Evolutionary conservation across 2,797 vertebrate species (phyloP).

Genomic region (Eulemur coronatus): DNA sequence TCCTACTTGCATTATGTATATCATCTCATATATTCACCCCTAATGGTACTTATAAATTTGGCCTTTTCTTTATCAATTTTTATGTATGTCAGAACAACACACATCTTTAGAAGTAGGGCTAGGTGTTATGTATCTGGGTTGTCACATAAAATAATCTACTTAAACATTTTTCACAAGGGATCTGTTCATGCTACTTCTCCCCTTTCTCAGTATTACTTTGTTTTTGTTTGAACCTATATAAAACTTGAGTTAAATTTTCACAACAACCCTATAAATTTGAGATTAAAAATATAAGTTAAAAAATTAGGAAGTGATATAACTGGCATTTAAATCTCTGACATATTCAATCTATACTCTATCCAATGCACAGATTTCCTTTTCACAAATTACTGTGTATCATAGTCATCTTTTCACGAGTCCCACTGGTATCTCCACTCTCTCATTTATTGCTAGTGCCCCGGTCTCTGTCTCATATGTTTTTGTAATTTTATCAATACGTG

Average conservation of each 20-base stretch:
- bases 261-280: not conserved
- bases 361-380: not conserved
- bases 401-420: not conserved
- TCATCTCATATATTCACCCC: not conserved
- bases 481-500: not conserved
- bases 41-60: not conserved
- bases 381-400: not conserved
- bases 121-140: not conserved
- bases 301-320: not conserved
- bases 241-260: not conserved
- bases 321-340: not conserved
- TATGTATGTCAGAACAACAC: not conserved
- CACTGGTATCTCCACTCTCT: not conserved
- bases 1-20: not conserved
- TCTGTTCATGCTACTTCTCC: not conserved
- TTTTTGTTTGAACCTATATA: not conserved
- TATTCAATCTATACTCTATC: not conserved
- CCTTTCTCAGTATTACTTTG: not conserved
- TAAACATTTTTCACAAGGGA: not conserved
- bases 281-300: not conserved
- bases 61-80: not conserved
- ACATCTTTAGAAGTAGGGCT: not conserved
- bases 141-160: not conserved
- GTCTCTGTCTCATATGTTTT: not conserved
- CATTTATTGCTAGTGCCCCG: not conserved